phyloP scores from a whole-genome alignment of 1,140 invertebrate genomes.

The Zeugodacus cucurbitae region DNA sequence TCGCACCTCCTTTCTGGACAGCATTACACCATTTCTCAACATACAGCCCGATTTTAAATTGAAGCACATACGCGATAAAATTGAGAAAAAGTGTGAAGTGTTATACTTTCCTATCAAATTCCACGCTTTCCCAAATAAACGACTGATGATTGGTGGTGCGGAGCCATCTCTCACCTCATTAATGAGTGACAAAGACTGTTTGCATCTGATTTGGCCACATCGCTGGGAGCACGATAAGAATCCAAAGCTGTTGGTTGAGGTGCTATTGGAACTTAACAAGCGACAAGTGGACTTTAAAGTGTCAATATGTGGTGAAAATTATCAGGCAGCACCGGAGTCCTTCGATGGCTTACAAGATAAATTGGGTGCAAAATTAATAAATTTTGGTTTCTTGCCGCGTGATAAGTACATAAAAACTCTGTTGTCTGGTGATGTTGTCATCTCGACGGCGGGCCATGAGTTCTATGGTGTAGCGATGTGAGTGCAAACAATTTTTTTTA shows the following conservation, averaged over 20 bases:
- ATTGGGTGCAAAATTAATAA: slow-evolving; percentile 69
- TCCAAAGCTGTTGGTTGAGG: slow-evolving; percentile 74
- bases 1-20: slow-evolving; percentile 73
- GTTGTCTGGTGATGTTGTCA: slow-evolving; percentile 71
- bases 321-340: slow-evolving; percentile 67
- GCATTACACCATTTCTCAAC: slow-evolving; percentile 74
- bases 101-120: slow-evolving; percentile 76
- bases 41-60: slow-evolving; percentile 74
- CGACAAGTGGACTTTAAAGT: slow-evolving; percentile 71
- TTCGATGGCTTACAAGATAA: slow-evolving; percentile 69
- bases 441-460: slow-evolving; percentile 82
- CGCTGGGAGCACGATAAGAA: slow-evolving; percentile 86
- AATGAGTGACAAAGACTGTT: slow-evolving; percentile 49
- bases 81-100: slow-evolving; percentile 73
- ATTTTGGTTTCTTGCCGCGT: slow-evolving; percentile 74
- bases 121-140: slow-evolving; percentile 56
- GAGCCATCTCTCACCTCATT: slow-evolving; percentile 35
- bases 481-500: slow-evolving; percentile 46
- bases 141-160: slow-evolving; percentile 45
- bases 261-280: slow-evolving; percentile 70
- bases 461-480: slow-evolving; percentile 82
- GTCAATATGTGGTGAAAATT: slow-evolving; percentile 69
- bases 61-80: slow-evolving; percentile 70
- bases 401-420: slow-evolving; percentile 72
- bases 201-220: slow-evolving; percentile 82